Evolutionary conservation across 2,888 invertebrate species (phyloP), one percentile per base, ranked within the genome.

Genomic region (Epinotia bilunana): DNA sequence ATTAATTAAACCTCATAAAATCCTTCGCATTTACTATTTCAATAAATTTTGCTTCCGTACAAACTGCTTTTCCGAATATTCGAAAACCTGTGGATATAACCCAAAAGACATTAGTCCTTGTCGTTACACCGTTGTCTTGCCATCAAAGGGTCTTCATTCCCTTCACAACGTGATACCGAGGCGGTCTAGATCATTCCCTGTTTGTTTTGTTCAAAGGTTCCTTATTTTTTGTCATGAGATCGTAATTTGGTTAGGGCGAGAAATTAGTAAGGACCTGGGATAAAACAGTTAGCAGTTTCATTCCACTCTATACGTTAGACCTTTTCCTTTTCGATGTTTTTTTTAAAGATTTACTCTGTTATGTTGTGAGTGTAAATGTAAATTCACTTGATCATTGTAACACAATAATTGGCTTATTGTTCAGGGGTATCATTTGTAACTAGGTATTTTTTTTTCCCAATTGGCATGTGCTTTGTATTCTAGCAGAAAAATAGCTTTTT

Each of bases 121-220:
- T 55, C 39, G 57, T 67, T 57, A 55, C 18, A 28, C n/a, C 33
- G 33, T 18, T 28, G 7, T 64, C 49, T 5, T 49, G 23, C 16
- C 33, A 68, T 68, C 67, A 68, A 57, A 57, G 13, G n/a, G 18
- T 12, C 28, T 55, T 33, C 39, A 55, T 67, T 55, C 55, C 33
- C 18, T 53, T 18, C 46, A 28, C 6, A 18, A 55, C 55, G 18
- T 67, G 55, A 39, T 18, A 39, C 55, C 58, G 23, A 11, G 23
- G 57, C 58, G 23, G 53, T n/a, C 53, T 65, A 33, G 65, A 33
- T 57, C 57, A 39, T 57, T 43, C 20, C 57, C 57, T 57, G 20
- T 68, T 58, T 58, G 68, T 57, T 57, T 20, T 33, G 7, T 57
- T 58, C 55, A 57, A 67, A 55, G 7, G 9, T 20, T 13, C 43